phyloP scores from a whole-genome alignment of 2,888 invertebrate species.

The Dynastes hyllus region DNA sequence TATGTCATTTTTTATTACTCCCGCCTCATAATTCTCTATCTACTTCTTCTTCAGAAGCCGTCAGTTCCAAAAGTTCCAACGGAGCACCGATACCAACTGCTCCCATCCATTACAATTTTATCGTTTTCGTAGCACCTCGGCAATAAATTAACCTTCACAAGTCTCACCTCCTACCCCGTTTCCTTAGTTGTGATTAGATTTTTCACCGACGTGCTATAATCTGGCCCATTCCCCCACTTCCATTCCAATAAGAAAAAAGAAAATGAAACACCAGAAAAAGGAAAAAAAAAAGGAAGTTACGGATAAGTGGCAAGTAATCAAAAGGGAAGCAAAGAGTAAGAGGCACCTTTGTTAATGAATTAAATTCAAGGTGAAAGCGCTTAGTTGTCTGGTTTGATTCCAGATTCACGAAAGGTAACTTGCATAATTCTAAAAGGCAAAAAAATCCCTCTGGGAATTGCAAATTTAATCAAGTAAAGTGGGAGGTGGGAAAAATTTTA shows the following conservation, averaged over 20 bases:
- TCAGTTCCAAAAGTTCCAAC: background rate
- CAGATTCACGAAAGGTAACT: no score
- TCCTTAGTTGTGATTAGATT: slow-evolving; percentile 10
- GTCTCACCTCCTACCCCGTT: background rate
- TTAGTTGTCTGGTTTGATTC: no score
- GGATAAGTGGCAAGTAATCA: background rate
- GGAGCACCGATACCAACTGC: no score
- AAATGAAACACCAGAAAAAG: background rate
- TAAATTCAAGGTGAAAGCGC: background rate
- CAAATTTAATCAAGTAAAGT: no score
- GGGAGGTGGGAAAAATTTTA: no score
- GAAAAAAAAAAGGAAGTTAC: background rate
- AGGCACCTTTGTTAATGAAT: slow-evolving; percentile 13
- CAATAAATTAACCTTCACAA: slow-evolving; percentile 8
- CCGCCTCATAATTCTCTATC: no score
- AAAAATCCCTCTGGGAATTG: no score
- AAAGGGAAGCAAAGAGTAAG: background rate
- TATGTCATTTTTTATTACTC: no score
- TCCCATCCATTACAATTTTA: background rate
- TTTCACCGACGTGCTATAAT: background rate
- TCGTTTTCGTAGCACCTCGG: background rate
- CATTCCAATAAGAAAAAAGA: no score
- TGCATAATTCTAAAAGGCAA: no score
- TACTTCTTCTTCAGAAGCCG: background rate
- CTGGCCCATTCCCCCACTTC: no score